phyloP scores from a whole-genome alignment of 2,113 vertebrate genomes.

The Lepidothrix coronata region DNA sequence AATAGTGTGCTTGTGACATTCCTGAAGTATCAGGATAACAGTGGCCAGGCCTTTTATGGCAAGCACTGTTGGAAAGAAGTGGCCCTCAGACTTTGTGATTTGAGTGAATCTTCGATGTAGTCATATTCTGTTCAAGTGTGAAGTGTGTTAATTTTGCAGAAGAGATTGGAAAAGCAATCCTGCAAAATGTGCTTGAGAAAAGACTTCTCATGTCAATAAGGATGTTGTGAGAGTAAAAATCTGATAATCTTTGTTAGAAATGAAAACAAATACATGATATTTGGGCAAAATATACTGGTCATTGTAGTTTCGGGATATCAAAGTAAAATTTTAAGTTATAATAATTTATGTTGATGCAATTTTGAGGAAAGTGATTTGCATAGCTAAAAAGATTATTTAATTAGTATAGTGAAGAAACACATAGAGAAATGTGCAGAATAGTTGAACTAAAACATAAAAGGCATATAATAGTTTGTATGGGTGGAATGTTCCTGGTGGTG shows the following conservation, averaged over 20 bases:
- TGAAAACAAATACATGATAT: neutral
- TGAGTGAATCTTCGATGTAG: neutral
- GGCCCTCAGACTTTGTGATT: neutral
- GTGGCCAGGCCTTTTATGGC: neutral
- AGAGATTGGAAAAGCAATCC: neutral
- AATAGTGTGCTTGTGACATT: neutral
- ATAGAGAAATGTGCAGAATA: neutral
- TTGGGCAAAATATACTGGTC: neutral
- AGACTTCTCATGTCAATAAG: neutral
- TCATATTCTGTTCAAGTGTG: neutral
- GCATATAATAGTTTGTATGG: neutral
- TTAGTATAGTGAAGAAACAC: neutral
- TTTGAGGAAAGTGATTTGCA: neutral
- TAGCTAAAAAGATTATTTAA: neutral
- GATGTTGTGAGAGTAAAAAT: neutral
- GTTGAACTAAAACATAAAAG: neutral
- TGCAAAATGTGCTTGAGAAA: neutral
- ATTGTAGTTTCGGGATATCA: neutral
- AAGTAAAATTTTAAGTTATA: neutral
- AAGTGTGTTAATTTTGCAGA: neutral
- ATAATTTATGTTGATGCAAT: neutral
- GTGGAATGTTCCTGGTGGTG: neutral
- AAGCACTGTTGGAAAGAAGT: neutral
- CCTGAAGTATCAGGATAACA: neutral
- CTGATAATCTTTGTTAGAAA: neutral